Conservation (phyloP, 2,888 invertebrate genomes). For the Ichneumoninae sp. region DNA sequence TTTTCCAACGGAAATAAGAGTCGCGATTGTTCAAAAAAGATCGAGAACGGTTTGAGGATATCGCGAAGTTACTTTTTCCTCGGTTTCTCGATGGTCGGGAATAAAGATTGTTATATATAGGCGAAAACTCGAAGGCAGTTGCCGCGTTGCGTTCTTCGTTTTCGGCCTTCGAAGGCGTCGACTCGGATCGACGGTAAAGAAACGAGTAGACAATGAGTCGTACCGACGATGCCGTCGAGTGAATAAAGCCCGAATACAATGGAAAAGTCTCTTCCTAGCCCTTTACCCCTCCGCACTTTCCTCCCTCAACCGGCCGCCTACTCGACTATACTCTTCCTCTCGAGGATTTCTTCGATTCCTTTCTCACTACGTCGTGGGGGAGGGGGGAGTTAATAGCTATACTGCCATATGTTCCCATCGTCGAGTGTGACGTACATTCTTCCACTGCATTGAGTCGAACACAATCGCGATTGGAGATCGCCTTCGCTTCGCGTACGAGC, state of each 20-base stretch:
- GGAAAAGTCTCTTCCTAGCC: conserved; percentile 47
- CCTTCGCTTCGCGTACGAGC: neutral
- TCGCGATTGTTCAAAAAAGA: neutral
- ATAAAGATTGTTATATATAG: conserved; percentile 3
- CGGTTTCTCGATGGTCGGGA: neutral
- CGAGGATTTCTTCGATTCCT: conserved; percentile 21
- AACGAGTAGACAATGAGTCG: conserved; percentile 63
- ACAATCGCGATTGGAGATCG: conserved; percentile 39
- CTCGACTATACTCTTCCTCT: conserved; percentile 21
- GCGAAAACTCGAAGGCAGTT: conserved; percentile 2
- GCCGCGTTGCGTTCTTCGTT: conserved; percentile 10
- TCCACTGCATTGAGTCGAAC: conserved; percentile 15
- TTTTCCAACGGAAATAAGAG: conserved; percentile 7
- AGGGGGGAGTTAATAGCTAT: conserved; percentile 47
- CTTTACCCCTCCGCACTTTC: conserved; percentile 6
- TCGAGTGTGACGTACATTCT: neutral
- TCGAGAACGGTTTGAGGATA: neutral
- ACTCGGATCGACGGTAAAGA: conserved; percentile 54
- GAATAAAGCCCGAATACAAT: conserved; percentile 61
- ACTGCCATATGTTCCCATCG: neutral
- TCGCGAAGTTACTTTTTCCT: neutral
- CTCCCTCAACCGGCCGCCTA: neutral
- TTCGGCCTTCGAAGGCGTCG: conserved; percentile 34
- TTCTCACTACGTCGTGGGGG: conserved; percentile 31
- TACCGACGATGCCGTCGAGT: conserved; percentile 44